phyloP scores from a whole-genome alignment of 2,113 vertebrate species.

The Clinocottus analis region DNA sequence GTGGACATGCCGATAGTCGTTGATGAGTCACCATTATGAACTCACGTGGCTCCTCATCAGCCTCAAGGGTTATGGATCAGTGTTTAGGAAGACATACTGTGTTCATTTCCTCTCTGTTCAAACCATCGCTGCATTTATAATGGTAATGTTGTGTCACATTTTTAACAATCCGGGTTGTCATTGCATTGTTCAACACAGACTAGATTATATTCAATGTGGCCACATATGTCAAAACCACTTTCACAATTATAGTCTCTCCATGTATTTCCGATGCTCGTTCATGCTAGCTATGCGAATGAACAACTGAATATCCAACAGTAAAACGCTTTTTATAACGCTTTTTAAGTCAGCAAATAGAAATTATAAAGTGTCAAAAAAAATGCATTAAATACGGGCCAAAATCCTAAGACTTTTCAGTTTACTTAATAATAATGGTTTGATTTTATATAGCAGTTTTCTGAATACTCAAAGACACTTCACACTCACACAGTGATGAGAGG shows the following conservation, averaged over 20 bases:
- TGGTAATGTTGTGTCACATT: neutral
- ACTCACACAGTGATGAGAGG: too few species aligned
- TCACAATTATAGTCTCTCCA: neutral
- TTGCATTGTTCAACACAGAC: neutral
- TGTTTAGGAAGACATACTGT: neutral
- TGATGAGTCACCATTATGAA: constrained; percentile 51
- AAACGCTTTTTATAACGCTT: neutral
- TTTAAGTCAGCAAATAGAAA: neutral
- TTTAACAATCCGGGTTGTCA: neutral
- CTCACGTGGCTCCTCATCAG: constrained; percentile 29
- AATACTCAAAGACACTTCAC: too few species aligned
- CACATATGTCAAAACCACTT: neutral
- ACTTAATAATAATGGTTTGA: too few species aligned
- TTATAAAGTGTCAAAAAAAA: neutral
- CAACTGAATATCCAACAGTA: too few species aligned
- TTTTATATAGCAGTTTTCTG: too few species aligned
- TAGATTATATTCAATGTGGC: neutral
- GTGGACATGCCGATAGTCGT: constrained; percentile 26
- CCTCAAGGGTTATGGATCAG: constrained; percentile 29
- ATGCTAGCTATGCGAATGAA: neutral
- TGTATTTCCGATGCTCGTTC: neutral
- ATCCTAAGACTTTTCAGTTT: too few species aligned
- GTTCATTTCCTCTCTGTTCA: too few species aligned
- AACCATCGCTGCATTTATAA: neutral
- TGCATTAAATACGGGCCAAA: neutral